Evolutionary conservation across 2,888 invertebrate genomes (phyloP).

Genomic region (Apantesis nais): DNA sequence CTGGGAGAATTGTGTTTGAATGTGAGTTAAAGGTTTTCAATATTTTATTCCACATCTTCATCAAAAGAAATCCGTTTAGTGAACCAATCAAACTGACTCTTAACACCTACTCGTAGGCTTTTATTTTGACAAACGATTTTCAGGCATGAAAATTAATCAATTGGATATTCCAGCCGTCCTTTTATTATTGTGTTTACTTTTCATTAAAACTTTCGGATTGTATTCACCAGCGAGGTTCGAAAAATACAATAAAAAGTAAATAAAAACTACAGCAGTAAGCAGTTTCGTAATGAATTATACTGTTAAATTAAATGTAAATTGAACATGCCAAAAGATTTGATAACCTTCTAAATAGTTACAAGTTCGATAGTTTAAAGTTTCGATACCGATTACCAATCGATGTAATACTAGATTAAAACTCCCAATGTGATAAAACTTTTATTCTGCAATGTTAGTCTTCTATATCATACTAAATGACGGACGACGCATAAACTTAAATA

Average conservation of each 20-base stretch:
- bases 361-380: background rate
- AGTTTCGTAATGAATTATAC: background rate
- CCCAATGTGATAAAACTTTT: background rate
- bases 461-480: background rate
- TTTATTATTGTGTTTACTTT: background rate
- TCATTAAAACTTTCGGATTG: no score
- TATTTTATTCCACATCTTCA: no score
- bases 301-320: background rate
- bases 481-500: background rate
- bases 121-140: no score
- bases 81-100: no score
- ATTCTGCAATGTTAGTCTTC: background rate
- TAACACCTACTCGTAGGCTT: no score
- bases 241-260: background rate
- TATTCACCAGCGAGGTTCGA: background rate
- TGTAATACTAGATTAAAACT: background rate
- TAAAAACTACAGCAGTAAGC: background rate
- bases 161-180: no score
- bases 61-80: no score
- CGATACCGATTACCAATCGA: background rate
- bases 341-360: background rate
- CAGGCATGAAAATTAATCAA: no score
- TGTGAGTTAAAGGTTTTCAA: no score
- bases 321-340: background rate
- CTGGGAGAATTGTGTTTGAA: no score